Evolutionary conservation across 2,888 invertebrate genomes (phyloP), one percentile per base, ranked within the genome.

Genomic region (Chrysolina americana): DNA sequence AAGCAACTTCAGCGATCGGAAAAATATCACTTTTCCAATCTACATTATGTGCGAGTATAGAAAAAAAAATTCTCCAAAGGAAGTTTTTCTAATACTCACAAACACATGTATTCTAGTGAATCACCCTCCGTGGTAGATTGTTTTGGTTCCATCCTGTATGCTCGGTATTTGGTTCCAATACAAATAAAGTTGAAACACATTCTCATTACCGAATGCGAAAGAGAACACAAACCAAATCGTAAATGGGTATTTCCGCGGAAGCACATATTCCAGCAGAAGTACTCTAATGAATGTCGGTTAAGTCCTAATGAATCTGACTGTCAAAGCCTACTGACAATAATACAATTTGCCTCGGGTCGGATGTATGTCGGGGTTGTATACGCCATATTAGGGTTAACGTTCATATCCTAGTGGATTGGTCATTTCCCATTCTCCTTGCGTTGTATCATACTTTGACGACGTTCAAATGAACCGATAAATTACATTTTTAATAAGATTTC

Each of bases 321-420:
- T 59, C 59, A 59, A 59, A 59, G 59, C 36, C 28, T 15, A n/a
- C 17, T 15, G 28, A 59, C 13, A 36, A 59, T 59, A 59, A 59
- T 59, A 36, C 28, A 10, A 59, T 59, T 59, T 59, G 23, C 5
- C 59, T 28, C n/a, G 59, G 59, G 59, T 59, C 28, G 59, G 28
- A 59, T 59, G 50, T 50, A 17, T 19, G 50, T 50, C 50, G 19
- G 70, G 47, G 70, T 70, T 68, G 71, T 70, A 59, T 66, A 71
- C 71, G 73, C 73, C 69, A 64, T 73, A 76, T 79, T 79, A 77
- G 73, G 76, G 68, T 66, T 79, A 77, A 77, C 74, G 77, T 76
- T 73, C 72, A 73, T 79, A 71, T 76, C 75, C 76, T 65, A 73
- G 74, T 75, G 74, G 71, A 72, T 76, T 78, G 74, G 72, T 69